phyloP scores from a whole-genome alignment of 2,797 vertebrate genomes.

The Dendrocincla fuliginosa region DNA sequence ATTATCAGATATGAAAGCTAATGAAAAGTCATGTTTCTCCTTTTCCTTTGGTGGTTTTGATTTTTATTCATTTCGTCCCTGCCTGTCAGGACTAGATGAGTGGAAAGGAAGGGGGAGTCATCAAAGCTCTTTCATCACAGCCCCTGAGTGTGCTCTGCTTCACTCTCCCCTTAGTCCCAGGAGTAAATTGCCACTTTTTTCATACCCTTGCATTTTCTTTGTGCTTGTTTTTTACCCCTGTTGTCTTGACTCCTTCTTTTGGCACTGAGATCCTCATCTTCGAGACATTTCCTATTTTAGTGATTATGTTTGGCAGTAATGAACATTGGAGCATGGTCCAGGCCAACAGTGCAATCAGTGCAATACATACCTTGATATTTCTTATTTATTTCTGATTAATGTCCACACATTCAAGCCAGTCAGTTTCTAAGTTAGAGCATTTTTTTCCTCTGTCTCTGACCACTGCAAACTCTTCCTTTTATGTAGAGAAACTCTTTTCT shows the following conservation, averaged over 20 bases:
- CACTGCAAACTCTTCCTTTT: not conserved
- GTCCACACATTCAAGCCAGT: not conserved
- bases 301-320: not conserved
- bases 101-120: not conserved
- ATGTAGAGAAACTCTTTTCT: not conserved
- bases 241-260: not conserved
- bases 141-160: not conserved
- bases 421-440: not conserved
- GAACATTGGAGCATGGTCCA: not conserved
- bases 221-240: not conserved
- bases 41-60: not conserved
- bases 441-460: not conserved
- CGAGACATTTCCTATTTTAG: not conserved
- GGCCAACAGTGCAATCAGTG: not conserved
- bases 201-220: not conserved
- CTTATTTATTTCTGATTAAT: not conserved
- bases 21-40: not conserved
- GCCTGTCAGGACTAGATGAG: not conserved
- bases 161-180: not conserved
- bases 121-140: not conserved
- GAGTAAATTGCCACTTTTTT: not conserved
- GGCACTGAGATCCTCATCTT: not conserved
- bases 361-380: not conserved
- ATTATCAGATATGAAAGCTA: not conserved
- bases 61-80: slow-evolving; percentile 16